A percentile compares a stretch with the other conserved stretches of the same genome.
Evolutionary conservation across 2,797 vertebrate species (phyloP).

Genomic region (Sus cebifrons): DNA sequence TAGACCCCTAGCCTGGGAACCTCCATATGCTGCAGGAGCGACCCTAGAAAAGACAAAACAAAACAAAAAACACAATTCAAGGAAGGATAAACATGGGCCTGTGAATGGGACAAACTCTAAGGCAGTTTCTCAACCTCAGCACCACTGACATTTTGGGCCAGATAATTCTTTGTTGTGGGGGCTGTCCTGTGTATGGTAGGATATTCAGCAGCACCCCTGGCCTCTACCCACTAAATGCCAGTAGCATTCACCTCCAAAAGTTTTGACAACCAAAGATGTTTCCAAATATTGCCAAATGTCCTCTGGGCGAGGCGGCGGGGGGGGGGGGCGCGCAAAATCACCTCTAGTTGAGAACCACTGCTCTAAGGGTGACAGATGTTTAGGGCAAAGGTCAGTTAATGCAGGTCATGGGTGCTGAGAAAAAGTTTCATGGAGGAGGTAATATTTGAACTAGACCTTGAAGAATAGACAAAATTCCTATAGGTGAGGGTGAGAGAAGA

Average conservation of each 20-base stretch:
- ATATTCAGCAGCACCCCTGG: not conserved
- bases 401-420: conserved; percentile 12
- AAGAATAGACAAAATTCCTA: conserved; percentile 18
- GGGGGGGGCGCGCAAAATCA: not conserved
- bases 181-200: not conserved
- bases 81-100: not conserved
- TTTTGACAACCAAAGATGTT: not conserved
- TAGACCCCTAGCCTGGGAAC: too few relatives aligned
- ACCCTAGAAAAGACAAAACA: too few relatives aligned
- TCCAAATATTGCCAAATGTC: conserved; percentile 22
- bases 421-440: conserved; percentile 12
- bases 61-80: conserved; percentile 48
- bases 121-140: not conserved
- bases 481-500: not conserved
- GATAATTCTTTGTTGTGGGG: not conserved
- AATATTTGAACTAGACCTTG: conserved; percentile 23
- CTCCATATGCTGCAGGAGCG: too few relatives aligned
- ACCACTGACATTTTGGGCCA: not conserved
- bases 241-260: not conserved
- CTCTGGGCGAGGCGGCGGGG: not conserved
- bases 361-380: conserved; percentile 20
- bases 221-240: not conserved
- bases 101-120: not conserved
- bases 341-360: not conserved
- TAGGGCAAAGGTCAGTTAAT: conserved; percentile 17